Percentiles rank a stretch among this genome's conserved stretches.
These are phyloP conservation scores for Pachypeltis micranthus DNA, from an alignment of 1,140 invertebrate genomes.

Conservation along the genomic window DNA sequence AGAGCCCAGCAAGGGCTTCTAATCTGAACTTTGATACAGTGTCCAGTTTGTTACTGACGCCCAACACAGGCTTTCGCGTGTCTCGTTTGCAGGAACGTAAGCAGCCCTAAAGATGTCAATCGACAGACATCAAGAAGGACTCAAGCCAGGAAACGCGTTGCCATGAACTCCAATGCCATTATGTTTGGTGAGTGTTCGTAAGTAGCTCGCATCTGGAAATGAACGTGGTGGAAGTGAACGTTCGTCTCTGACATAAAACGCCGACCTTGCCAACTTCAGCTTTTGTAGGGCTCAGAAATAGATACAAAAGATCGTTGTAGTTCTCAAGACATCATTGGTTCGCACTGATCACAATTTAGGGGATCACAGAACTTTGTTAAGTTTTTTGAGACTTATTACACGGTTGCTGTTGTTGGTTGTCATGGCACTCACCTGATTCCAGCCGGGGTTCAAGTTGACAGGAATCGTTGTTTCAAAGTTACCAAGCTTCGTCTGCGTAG, in stretches of 20 bases:
- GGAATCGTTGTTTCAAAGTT: neutral
- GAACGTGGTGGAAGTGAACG: no score
- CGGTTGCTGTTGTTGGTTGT: neutral
- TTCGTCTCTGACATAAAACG: no score
- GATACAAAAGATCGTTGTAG: neutral
- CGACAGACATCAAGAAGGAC: no score
- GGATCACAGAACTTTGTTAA: neutral
- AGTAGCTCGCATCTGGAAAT: neutral
- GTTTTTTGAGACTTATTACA: neutral
- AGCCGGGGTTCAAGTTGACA: neutral
- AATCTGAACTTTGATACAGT: no score
- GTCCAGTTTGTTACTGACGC: no score
- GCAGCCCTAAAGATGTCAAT: no score
- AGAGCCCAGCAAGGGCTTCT: no score
- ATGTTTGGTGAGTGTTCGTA: neutral
- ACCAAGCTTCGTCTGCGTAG: neutral
- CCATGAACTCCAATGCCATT: neutral
- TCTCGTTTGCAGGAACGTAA: no score
- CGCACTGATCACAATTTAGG: neutral
- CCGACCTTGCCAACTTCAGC: no score
- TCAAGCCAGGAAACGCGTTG: neutral
- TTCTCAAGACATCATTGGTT: neutral
- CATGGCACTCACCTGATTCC: neutral
- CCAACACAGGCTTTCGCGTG: no score
- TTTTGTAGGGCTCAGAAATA: neutral